Conservation (phyloP, 2,888 invertebrate species). For the Mechanitis mazaeus region DNA sequence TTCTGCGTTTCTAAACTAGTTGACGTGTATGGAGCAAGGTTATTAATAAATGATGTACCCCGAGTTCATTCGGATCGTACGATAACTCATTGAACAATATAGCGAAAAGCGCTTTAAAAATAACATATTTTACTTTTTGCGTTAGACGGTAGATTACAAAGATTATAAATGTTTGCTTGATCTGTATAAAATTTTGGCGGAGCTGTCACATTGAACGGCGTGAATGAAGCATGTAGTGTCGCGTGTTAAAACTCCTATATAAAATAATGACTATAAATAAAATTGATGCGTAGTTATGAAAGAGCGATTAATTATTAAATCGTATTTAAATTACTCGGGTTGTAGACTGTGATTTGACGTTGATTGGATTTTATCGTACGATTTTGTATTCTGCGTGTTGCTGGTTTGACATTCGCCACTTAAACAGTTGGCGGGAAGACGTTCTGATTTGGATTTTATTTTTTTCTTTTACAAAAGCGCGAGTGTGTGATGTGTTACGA, state of each 20-base stretch:
- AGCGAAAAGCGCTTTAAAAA: constrained; percentile 30
- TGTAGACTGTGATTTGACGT: constrained; percentile 24
- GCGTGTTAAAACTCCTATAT: constrained; percentile 23
- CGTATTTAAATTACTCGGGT: constrained; percentile 25
- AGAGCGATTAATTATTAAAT: constrained; percentile 26
- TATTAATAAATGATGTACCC: constrained; percentile 8
- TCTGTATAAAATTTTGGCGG: constrained; percentile 26
- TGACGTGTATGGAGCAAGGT: constrained; percentile 5
- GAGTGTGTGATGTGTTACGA: constrained; percentile 61
- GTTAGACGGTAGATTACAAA: constrained; percentile 28
- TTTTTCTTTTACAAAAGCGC: constrained; percentile 41
- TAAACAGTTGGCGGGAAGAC: constrained; percentile 57
- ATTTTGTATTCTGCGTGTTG: constrained; percentile 22
- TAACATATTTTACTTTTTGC: constrained; percentile 35
- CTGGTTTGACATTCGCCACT: constrained; percentile 45
- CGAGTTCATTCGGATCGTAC: constrained; percentile 44
- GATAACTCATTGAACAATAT: constrained; percentile 32
- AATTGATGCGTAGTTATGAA: constrained; percentile 29
- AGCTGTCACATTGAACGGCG: constrained; percentile 28
- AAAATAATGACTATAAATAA: constrained; percentile 25
- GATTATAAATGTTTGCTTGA: constrained; percentile 31
- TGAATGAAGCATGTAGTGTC: constrained; percentile 32
- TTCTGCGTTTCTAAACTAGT: constrained; percentile 11
- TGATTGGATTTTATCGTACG: constrained; percentile 25
- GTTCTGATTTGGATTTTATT: constrained; percentile 33